Base-by-base conservation (phyloP, 92 coral and sea anemone species). In the Virgularia gustaviana region DNA sequence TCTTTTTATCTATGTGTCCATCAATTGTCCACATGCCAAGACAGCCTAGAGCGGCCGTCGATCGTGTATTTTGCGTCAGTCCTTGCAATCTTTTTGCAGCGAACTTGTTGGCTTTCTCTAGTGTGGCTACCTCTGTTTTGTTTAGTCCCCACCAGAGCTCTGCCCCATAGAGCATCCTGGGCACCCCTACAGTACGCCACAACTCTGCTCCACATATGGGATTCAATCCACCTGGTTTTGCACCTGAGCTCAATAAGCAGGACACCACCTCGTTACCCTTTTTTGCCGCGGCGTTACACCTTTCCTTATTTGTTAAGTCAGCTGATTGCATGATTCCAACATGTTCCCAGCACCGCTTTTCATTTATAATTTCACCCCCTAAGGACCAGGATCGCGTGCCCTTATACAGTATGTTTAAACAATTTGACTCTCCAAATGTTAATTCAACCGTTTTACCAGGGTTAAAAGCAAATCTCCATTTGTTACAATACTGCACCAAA, bases 391-490 rank as follows among this genome's bases (percentile, higher is more conserved):
- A 1, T 19, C 22, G 28, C 27, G 57, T 51, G 22, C 23, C 1
- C 10, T 13, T 27, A 51, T n/a, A n/a, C n/a, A n/a, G n/a, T n/a
- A n/a, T n/a, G n/a, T n/a, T n/a, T 51, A 51, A 6, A 6, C 12
- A 5, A 15, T 16, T 51, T 16, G 7, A 6, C 22, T 47, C 57
- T 9, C 57, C 57, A 16, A 51, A 51, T 7, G 57, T 51, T 15
- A 51, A 15, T 12, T 20, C 57, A 19, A 51, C 28, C 2, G 57
- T 51, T 51, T 51, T 51, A 7, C 12, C 27, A 9, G 22, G 8
- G 27, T 51, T 51, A 51, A 51, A 51, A 51, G 57, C 27, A 51
- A 51, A 32, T 51, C 57, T 51, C 57, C 57, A 51, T 51, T 19
- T 51, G 22, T 20, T 27, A 15, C 57, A 20, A 16, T 51, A 51